These are phyloP conservation scores for Neocloeon triangulifer DNA, from an alignment of 1,140 invertebrate species.

Conservation along the genomic window DNA sequence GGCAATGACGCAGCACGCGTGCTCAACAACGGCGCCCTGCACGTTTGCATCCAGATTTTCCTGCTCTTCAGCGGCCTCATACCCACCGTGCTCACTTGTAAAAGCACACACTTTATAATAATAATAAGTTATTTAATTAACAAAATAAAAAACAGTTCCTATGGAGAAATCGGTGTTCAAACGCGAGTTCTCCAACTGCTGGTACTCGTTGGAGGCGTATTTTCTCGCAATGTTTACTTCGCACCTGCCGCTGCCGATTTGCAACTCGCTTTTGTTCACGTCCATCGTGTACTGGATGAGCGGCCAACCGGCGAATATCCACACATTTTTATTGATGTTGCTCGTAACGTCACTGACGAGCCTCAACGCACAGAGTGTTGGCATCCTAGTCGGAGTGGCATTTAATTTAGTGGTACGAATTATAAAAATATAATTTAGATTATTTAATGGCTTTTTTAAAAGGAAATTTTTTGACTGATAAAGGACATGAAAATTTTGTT, in stretches of 20 bases:
- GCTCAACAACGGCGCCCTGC: constrained; percentile 81
- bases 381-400: constrained; percentile 75
- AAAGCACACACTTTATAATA: no score
- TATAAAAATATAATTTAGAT: no score
- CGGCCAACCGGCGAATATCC: constrained; percentile 66
- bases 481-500: no score
- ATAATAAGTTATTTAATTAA: no score
- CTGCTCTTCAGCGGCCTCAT: constrained; percentile 93
- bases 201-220: constrained; percentile 94
- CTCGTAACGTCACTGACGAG: constrained; percentile 73
- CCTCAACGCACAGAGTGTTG: constrained; percentile 77
- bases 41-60: constrained; percentile 88
- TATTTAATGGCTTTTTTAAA: no score
- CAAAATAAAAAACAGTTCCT: constrained; percentile 63
- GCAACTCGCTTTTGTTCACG: constrained; percentile 78
- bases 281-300: constrained; percentile 90
- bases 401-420: no score
- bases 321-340: constrained; percentile 68
- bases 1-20: constrained; percentile 81
- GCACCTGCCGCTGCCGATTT: constrained; percentile 79
- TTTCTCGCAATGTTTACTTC: constrained; percentile 88
- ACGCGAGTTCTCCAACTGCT: constrained; percentile 88
- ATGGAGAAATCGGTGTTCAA: constrained; percentile 86
- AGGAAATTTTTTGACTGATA: no score
- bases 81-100: constrained; percentile 91